Evolutionary conservation across 1,140 invertebrate genomes (phyloP), one percentile per base, ranked within the genome.

Genomic region (Brachionus rubens): DNA sequence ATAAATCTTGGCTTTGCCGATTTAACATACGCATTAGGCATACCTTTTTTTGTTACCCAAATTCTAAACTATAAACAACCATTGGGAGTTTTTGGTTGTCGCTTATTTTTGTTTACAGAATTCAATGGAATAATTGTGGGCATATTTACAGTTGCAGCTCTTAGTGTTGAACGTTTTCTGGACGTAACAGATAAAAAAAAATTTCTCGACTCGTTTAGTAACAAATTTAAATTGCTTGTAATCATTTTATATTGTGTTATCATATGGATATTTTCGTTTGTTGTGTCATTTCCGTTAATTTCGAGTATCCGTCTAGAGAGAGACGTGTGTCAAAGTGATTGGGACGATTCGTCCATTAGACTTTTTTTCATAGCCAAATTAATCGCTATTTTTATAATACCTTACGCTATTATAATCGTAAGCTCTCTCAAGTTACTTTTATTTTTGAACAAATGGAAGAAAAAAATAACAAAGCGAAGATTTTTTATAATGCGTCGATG

Each of bases 371-470:
- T 72, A n/a, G 33, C 16, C 26, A 72, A 72, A 36, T 40, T 72
- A 14, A 4, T 72, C 3, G n/a, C 40, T 30, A 54, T 72, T 33
- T 72, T 72, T 41, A 72, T 72, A 50, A 19, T 72, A 16, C 68
- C 68, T 33, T 72, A 50, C 26, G 19, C 50, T 28, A 50, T 72
- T 19, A 54, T 72, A 3, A 48, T 72, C 30, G 19, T 72, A 19
- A 50, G 68, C 47, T 72, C 68, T 9, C n/a, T 72, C 14, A 48
- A 54, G 16, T 36, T 72, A 12, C 12, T 72, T n/a, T 12, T 72
- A 19, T 72, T 72, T 41, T 72, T 72, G 28, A 72, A 48, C 46
- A 72, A 48, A 50, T 72, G 68, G 68, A 72, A 72, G 19, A 54
- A 19, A 48, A 54, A 24, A 41, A 40, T 54, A 30, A 26, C 68